A percentile compares a stretch with the other conserved stretches of the same genome.
These are phyloP conservation scores for Ageneiosus marmoratus DNA, from an alignment of 2,113 vertebrate species.

Conservation along the genomic window DNA sequence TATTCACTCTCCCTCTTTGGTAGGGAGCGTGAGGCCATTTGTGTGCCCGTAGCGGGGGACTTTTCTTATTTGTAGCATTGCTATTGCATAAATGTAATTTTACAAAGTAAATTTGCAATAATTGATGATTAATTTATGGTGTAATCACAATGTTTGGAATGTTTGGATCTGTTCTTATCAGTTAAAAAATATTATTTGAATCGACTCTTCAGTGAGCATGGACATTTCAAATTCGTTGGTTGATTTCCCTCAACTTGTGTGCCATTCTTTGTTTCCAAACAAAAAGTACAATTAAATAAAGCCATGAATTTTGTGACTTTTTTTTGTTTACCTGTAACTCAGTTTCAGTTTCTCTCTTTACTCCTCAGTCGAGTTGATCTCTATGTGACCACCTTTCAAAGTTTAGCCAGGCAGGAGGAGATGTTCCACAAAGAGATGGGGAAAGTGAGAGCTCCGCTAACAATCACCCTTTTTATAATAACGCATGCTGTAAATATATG, in stretches of 20 bases:
- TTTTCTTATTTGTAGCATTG: no score
- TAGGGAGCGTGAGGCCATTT: no score
- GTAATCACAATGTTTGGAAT: neutral
- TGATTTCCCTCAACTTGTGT: neutral
- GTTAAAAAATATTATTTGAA: neutral
- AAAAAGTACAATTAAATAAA: neutral
- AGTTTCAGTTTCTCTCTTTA: neutral
- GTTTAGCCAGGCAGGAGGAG: constrained; percentile 88
- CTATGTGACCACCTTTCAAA: constrained; percentile 97
- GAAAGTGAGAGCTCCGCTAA: constrained; percentile 74
- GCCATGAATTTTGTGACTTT: neutral
- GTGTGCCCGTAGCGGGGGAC: no score
- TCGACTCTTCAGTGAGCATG: neutral
- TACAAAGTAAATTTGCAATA: no score
- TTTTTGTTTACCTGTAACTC: neutral
- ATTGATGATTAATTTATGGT: neutral
- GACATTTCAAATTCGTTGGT: neutral
- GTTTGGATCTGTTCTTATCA: neutral
- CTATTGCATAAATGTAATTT: no score
- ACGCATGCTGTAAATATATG: neutral
- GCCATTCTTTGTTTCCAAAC: neutral
- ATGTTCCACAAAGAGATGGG: constrained; percentile 96
- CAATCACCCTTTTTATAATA: neutral
- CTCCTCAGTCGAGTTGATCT: constrained; percentile 87
- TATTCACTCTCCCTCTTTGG: no score